phyloP scores from a whole-genome alignment of 2,797 vertebrate genomes.

The Gymnopithys bicolor region DNA sequence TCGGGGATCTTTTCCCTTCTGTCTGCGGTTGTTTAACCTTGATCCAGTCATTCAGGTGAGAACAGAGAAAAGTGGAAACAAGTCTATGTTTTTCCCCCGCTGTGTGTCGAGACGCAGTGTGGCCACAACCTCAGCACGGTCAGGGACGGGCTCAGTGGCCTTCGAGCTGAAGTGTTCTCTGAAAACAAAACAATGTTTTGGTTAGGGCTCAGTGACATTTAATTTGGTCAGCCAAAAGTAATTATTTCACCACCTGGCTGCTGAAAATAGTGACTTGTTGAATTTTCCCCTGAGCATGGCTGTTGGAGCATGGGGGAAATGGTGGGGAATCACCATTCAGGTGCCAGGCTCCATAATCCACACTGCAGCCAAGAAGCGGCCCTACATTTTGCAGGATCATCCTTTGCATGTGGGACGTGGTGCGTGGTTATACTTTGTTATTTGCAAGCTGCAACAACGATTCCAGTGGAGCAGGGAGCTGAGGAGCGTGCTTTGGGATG shows the following conservation, averaged over 20 bases:
- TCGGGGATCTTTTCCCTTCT: slow-evolving; percentile 31
- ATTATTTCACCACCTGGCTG: background rate
- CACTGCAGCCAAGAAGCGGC: accelerated
- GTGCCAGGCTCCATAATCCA: background rate
- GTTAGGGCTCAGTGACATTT: background rate
- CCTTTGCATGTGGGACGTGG: accelerated
- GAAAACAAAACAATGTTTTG: background rate
- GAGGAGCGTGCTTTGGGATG: background rate
- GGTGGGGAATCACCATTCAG: background rate
- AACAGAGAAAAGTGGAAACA: slow-evolving; percentile 31
- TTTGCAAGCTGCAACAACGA: background rate
- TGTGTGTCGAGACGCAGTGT: accelerated
- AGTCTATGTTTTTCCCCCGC: background rate
- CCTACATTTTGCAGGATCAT: background rate
- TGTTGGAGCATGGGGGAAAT: background rate
- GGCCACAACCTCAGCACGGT: background rate
- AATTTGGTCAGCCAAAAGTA: background rate
- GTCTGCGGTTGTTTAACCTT: slow-evolving; percentile 27
- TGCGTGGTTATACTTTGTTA: background rate
- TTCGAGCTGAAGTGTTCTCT: background rate
- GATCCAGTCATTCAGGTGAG: slow-evolving; percentile 44
- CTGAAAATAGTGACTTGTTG: background rate
- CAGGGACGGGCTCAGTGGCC: background rate
- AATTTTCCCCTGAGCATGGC: background rate
- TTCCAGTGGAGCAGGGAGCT: background rate